Percentiles rank a stretch among this genome's conserved stretches.
phyloP scores from a whole-genome alignment of 2,797 vertebrate species.

The Orientallactaga sibirica region DNA sequence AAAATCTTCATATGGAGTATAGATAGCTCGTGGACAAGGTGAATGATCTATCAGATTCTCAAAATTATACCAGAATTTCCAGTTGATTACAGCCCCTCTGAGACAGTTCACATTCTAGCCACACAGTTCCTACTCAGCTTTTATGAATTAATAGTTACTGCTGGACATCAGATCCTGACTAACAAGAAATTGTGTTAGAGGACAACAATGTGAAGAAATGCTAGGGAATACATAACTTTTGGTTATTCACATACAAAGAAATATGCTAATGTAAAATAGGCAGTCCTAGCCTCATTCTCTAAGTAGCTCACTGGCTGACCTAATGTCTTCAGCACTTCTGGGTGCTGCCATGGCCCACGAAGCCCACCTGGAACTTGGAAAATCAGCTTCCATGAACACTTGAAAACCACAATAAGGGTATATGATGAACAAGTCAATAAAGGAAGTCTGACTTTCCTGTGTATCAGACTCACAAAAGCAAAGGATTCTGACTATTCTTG shows the following conservation, averaged over 20 bases:
- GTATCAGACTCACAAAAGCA: conserved; percentile 71
- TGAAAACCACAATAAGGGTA: conserved; percentile 76
- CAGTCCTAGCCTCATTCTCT: neutral
- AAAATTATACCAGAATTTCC: conserved; percentile 48
- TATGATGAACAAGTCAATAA: conserved; percentile 28
- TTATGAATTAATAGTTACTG: conserved; percentile 3
- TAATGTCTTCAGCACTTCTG: conserved; percentile 32
- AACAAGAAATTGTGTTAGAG: conserved; percentile 3
- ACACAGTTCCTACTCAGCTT: neutral
- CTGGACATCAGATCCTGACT: neutral
- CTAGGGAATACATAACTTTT: conserved; percentile 10
- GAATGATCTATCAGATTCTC: neutral
- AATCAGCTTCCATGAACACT: conserved; percentile 57
- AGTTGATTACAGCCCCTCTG: neutral
- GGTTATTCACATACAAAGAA: conserved; percentile 19
- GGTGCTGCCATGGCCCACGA: conserved; percentile 10
- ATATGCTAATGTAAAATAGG: neutral
- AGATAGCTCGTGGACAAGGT: conserved; percentile 1
- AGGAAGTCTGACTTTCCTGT: conserved; percentile 71
- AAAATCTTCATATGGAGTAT: neutral
- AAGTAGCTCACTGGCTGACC: neutral
- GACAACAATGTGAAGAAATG: conserved; percentile 31
- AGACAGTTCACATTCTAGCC: neutral
- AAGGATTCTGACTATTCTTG: conserved; percentile 70
- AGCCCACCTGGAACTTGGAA: conserved; percentile 67